Conservation (phyloP, 2,888 invertebrate genomes). For the Heteromurus nitidus region DNA sequence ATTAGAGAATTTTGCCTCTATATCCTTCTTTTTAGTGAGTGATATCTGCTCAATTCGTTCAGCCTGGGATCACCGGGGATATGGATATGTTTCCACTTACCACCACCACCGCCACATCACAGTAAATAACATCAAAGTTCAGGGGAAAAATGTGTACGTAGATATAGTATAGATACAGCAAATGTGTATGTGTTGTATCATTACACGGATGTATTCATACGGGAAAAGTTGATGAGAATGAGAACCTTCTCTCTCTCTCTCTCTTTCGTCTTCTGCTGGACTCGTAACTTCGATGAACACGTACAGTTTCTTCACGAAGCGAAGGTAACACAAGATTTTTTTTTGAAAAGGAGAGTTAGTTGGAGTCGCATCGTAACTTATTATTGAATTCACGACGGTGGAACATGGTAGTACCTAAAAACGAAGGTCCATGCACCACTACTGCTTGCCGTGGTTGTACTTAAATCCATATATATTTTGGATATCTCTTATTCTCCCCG, state of each 20-base stretch:
- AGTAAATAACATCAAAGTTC: conserved; percentile 43
- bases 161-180: not conserved
- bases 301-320: too few relatives aligned
- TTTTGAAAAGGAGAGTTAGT: too few relatives aligned
- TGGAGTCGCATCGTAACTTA: too few relatives aligned
- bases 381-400: too few relatives aligned
- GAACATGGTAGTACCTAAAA: conserved; percentile 6
- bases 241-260: too few relatives aligned
- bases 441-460: too few relatives aligned
- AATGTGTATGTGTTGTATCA: not conserved
- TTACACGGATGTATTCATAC: not conserved
- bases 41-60: not conserved
- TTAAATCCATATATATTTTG: conserved; percentile 1
- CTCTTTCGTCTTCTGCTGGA: too few relatives aligned
- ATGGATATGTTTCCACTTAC: conserved; percentile 41
- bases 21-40: too few relatives aligned
- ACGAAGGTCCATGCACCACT: conserved; percentile 44
- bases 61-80: conserved; percentile 29
- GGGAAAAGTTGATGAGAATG: too few relatives aligned
- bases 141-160: conserved; percentile 9
- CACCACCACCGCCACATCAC: conserved; percentile 48
- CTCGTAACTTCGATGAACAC: too few relatives aligned
- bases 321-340: too few relatives aligned
- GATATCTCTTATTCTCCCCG: not conserved
- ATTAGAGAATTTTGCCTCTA: too few relatives aligned